These are phyloP conservation scores for Dipus sagitta DNA, from an alignment of 2,797 vertebrate species.

Conservation along the genomic window DNA sequence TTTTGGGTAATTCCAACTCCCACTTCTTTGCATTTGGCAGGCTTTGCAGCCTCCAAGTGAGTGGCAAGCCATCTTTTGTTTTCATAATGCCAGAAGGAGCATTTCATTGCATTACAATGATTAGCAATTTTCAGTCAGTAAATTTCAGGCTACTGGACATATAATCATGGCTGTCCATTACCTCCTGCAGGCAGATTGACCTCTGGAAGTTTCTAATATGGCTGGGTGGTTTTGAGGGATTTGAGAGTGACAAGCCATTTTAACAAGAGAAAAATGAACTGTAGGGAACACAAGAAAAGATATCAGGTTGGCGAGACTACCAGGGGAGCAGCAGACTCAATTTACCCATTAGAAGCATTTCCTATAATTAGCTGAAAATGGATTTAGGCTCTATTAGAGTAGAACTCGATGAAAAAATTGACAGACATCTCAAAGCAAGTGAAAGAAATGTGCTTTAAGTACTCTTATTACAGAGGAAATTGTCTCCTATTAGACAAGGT, in stretches of 20 bases:
- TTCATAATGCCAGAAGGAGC: neutral
- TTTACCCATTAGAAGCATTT: constrained; percentile 75
- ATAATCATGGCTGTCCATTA: neutral
- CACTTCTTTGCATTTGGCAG: constrained; percentile 34
- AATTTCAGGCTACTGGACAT: neutral
- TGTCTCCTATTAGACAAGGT: constrained; percentile 28
- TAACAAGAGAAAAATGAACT: constrained; percentile 42
- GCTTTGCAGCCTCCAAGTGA: neutral
- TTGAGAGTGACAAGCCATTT: neutral
- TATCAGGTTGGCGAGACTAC: constrained; percentile 15
- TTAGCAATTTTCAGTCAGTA: neutral
- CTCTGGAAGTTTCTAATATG: constrained; percentile 29
- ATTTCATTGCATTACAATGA: neutral
- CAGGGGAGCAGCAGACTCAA: constrained; percentile 19
- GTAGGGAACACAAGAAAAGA: constrained; percentile 24
- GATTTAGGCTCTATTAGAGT: constrained; percentile 65
- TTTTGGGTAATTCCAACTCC: constrained; percentile 27
- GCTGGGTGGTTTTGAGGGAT: constrained; percentile 14
- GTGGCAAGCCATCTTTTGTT: constrained; percentile 47
- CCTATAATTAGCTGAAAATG: constrained; percentile 72
- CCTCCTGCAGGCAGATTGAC: neutral
- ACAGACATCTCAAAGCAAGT: constrained; percentile 67
- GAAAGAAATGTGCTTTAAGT: constrained; percentile 69
- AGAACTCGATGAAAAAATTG: constrained; percentile 75
- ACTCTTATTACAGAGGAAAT: constrained; percentile 66